Evolutionary conservation across 1,140 invertebrate genomes (phyloP).

Genomic region (Halyomorpha halys): DNA sequence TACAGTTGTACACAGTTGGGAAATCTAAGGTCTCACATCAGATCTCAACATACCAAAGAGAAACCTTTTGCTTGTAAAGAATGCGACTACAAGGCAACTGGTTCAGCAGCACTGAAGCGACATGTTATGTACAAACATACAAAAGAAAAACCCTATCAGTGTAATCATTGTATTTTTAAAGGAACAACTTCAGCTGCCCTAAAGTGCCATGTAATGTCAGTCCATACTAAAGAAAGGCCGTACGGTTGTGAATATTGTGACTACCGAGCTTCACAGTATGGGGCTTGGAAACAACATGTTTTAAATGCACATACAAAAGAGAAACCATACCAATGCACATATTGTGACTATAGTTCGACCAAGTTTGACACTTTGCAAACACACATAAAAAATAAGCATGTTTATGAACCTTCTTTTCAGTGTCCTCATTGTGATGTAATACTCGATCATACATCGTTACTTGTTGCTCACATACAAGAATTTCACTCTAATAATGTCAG

Average conservation of each 20-base stretch:
- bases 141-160: background rate
- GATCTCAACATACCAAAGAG: constrained; percentile 6
- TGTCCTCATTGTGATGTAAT: constrained; percentile 8
- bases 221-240: constrained; percentile 7
- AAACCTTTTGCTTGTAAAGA: constrained; percentile 4
- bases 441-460: no score
- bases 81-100: constrained; percentile 11
- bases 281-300: constrained; percentile 7
- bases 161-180: background rate
- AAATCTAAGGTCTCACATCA: constrained; percentile 10
- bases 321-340: background rate
- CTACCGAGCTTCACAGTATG: constrained; percentile 11
- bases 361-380: background rate
- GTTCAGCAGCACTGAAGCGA: background rate
- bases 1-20: background rate
- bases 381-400: background rate
- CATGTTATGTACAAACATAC: constrained; percentile 1
- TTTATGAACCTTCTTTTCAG: background rate
- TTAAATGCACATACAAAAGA: background rate
- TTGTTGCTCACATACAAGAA: no score
- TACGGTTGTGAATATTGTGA: constrained; percentile 15
- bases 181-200: background rate
- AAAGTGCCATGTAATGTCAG: background rate
- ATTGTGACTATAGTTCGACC: background rate
- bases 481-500: no score